Conservation (phyloP, 2,797 vertebrate genomes). For the Basileuterus tristriatus region DNA sequence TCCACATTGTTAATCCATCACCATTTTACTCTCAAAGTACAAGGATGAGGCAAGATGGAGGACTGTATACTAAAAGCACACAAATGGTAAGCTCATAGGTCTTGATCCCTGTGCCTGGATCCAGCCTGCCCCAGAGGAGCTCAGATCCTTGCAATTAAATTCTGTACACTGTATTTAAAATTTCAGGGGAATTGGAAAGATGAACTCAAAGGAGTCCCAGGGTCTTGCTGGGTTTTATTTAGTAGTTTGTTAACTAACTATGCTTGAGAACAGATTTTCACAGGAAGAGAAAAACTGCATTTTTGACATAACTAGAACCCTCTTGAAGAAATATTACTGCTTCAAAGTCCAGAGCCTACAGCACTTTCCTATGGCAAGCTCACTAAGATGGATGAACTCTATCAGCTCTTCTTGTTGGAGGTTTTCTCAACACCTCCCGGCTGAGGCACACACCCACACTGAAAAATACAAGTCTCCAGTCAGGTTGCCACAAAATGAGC, state of each 20-base stretch:
- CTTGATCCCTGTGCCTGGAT: background rate
- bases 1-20: background rate
- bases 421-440: background rate
- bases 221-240: background rate
- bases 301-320: background rate
- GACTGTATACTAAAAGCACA: background rate
- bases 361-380: background rate
- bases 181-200: background rate
- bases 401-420: background rate
- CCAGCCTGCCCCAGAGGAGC: background rate
- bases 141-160: background rate
- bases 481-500: background rate
- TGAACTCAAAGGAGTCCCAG: background rate
- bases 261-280: background rate
- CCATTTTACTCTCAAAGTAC: background rate
- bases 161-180: accelerated
- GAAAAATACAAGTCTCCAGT: background rate
- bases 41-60: background rate
- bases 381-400: background rate
- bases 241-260: background rate
- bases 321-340: background rate
- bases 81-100: background rate
- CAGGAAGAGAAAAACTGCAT: background rate
- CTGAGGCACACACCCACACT: background rate
- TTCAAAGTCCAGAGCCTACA: background rate